Evolutionary conservation across 2,113 vertebrate genomes (phyloP).

Genomic region (Passer domesticus): DNA sequence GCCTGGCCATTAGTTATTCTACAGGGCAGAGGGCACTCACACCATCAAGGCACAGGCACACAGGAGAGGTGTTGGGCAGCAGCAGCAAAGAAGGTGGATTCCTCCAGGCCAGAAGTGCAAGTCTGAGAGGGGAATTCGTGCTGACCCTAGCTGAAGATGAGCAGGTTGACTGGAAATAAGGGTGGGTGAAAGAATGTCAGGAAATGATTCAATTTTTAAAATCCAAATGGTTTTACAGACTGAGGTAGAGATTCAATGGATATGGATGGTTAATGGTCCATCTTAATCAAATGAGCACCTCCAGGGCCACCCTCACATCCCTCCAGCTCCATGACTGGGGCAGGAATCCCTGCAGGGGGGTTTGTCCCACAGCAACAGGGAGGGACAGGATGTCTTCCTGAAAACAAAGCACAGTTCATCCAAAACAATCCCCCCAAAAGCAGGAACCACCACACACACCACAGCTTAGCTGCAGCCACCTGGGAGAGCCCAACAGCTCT

Average conservation of each 20-base stretch:
- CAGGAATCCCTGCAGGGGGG: not conserved
- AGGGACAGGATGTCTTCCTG: not conserved
- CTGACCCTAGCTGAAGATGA: not conserved
- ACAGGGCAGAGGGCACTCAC: not conserved
- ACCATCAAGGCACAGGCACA: rapidly evolving
- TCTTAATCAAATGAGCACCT: not conserved
- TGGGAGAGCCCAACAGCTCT: not conserved
- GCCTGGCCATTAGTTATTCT: not conserved
- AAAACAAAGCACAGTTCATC: not conserved
- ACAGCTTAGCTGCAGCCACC: not conserved
- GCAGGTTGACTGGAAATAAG: not conserved
- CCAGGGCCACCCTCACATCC: rapidly evolving
- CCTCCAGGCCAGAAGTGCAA: not conserved
- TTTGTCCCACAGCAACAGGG: not conserved
- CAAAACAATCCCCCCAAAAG: not conserved
- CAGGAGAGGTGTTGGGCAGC: not conserved
- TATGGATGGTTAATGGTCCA: not conserved
- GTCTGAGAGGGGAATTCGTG: not conserved
- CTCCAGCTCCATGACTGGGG: not conserved
- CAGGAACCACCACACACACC: not conserved
- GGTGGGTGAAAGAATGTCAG: not conserved
- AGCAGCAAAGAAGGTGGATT: not conserved
- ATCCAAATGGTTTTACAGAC: not conserved
- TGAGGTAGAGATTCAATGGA: not conserved
- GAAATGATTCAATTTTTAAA: not conserved